Evolutionary conservation across 1,140 invertebrate species (phyloP), one percentile per base, ranked within the genome.

Genomic region (Argopecten irradians): DNA sequence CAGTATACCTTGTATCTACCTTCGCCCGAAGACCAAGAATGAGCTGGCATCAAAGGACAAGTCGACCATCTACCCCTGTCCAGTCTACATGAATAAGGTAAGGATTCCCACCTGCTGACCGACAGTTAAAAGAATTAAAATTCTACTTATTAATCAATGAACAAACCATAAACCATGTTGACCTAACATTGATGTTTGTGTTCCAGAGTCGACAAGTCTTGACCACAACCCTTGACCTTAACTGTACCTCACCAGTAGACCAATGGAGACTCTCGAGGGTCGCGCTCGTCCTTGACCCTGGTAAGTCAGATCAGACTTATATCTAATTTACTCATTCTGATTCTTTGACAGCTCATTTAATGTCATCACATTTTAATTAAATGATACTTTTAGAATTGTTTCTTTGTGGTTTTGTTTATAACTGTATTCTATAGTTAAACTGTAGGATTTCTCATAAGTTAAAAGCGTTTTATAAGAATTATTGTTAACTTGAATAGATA

Each of bases 31-130:
- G 16, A 86, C 91, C 34, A 88, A 82, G 8, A 41, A 39, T 43
- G 91, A 92, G 9, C 46, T 83, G 85, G 87, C 46, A 11, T 89
- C 91, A 7, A 90, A 92, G 22, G 90, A 90, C 19, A 85, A 86
- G 39, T n/a, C 83, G 22, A 88, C 85, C 28, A 91, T 91, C 33
- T 94, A 92, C 82, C 86, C 92, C 33, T 93, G 94, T 87, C 94
- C 94, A 82, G 90, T 95, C 22, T 95, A 92, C 86, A 94, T 94
- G 92, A 95, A 94, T 87, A 95, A 93, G 93, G 94, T 95, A 86
- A 84, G 86, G 71, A 35, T 41, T 84, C 11, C 34, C 84, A 28
- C 87, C 34, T 3, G 22, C 16, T 43, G 5, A 13, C 13, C 33
- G 3, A 32, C 22, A 19, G 28, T 88, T 28, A 86, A 46, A 22